Evolutionary conservation across 2,888 invertebrate species (phyloP), one percentile per base, ranked within the genome.

Genomic region (Hemicrepidius hirtus): DNA sequence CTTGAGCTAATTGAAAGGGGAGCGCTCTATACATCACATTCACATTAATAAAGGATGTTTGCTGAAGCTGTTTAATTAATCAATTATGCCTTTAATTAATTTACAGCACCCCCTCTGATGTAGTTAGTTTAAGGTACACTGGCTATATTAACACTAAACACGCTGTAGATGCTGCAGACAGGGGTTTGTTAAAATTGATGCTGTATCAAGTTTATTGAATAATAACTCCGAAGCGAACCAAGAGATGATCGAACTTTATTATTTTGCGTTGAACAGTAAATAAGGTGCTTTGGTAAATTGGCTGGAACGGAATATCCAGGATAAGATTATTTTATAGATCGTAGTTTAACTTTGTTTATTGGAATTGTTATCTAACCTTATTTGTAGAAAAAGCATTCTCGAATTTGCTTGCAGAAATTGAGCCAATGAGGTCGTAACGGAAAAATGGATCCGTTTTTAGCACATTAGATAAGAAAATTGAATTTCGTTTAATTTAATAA

Each of bases 1-100:
- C 53, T 50, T 12, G 50, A 53, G 64, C n/a, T 63, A 50, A 53
- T 37, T 53, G 64, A 50, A 65, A 37, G 64, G 64, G 64, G 64
- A 63, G 50, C 64, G 20, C 62, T 66, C 68, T 44, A 73, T 76
- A 74, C 74, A 74, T 75, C 75, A 71, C 74, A 75, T 76, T 77
- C 70, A 70, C 75, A 75, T 74, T 74, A 75, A 73, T 77, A 77
- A 77, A 77, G 77, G 75, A 74, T 80, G 79, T 80, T 80, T 81
- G 76, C 78, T 65, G 76, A 72, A 76, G 78, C 78, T 78, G 79
- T 76, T 79, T 80, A 81, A 81, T 81, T 81, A 81, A 81, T 80
- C 78, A 80, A 80, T 81, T 81, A 80, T 68, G 75, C 75, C 73
- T 74, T 75, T 81, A 81, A 81, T 81, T 80, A 80, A 80, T 80